Percentiles rank a stretch among this genome's conserved stretches.
Evolutionary conservation across 2,113 vertebrate genomes (phyloP).

Genomic region (Furnarius figulus): DNA sequence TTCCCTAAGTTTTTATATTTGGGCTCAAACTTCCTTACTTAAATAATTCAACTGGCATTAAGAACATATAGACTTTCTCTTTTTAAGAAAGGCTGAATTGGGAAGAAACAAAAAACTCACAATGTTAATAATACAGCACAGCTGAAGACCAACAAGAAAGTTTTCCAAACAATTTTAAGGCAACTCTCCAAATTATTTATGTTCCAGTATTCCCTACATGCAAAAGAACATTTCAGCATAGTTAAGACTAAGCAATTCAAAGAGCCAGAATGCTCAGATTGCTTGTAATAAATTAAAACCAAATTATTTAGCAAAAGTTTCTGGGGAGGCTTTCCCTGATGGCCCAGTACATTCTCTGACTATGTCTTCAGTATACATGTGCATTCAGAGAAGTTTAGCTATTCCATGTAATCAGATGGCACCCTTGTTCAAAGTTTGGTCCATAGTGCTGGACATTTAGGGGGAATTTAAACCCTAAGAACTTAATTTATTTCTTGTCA

Average conservation of each 20-base stretch:
- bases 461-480: background rate
- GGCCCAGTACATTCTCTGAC: background rate
- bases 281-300: background rate
- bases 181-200: background rate
- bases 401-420: background rate
- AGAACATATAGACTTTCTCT: background rate
- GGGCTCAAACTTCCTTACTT: background rate
- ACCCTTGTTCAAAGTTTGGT: background rate
- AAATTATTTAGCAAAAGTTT: background rate
- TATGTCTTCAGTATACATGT: background rate
- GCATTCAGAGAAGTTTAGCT: background rate
- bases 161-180: background rate
- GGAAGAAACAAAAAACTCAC: background rate
- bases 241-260: background rate
- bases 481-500: background rate
- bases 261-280: background rate
- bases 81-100: background rate
- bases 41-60: background rate
- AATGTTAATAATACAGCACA: background rate
- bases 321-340: background rate
- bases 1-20: slow-evolving; percentile 14
- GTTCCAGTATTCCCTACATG: background rate
- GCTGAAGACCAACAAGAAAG: background rate
- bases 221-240: background rate
- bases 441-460: background rate